phyloP scores from a whole-genome alignment of 2,888 invertebrate genomes.

The Clostera curtula region DNA sequence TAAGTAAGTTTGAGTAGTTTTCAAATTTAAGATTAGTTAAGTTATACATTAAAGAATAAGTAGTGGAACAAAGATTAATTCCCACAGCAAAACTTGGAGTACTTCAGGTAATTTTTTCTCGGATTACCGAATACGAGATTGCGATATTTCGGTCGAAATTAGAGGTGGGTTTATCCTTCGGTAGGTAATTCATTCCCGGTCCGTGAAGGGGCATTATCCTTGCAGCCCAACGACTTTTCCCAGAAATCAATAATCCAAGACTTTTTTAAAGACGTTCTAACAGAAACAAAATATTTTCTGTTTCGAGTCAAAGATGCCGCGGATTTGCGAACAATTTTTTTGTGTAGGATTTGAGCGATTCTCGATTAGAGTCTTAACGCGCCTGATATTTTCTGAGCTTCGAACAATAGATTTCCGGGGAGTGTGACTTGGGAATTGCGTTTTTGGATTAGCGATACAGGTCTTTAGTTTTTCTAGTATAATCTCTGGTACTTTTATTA shows the following conservation, averaged over 20 bases:
- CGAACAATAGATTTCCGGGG: conserved; percentile 65
- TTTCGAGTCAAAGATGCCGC: conserved; percentile 65
- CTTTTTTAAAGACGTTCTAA: conserved; percentile 56
- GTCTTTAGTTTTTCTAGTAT: conserved; percentile 51
- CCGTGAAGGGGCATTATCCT: conserved; percentile 62
- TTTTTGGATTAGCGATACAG: conserved; percentile 40
- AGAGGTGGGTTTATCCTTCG: conserved; percentile 65
- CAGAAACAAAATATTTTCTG: conserved; percentile 60
- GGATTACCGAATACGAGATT: conserved; percentile 43
- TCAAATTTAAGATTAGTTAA: too few species aligned
- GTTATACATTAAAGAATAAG: too few species aligned
- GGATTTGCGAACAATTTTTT: conserved; percentile 61
- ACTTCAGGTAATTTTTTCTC: conserved; percentile 52
- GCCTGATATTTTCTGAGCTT: conserved; percentile 46
- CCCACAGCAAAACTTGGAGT: conserved; percentile 19
- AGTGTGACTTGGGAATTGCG: conserved; percentile 47
- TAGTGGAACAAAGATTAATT: too few species aligned
- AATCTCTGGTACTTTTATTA: too few species aligned
- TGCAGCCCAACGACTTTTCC: conserved; percentile 54
- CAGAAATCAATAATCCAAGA: conserved; percentile 66
- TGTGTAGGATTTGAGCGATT: conserved; percentile 58
- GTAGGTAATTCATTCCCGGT: conserved; percentile 63
- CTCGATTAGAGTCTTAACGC: conserved; percentile 63
- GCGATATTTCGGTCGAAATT: conserved; percentile 53
- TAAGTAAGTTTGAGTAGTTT: too few species aligned